A percentile compares a stretch with the other conserved stretches of the same genome.
These are phyloP conservation scores for Morpho achilles DNA, from an alignment of 2,888 invertebrate species.

Conservation along the genomic window DNA sequence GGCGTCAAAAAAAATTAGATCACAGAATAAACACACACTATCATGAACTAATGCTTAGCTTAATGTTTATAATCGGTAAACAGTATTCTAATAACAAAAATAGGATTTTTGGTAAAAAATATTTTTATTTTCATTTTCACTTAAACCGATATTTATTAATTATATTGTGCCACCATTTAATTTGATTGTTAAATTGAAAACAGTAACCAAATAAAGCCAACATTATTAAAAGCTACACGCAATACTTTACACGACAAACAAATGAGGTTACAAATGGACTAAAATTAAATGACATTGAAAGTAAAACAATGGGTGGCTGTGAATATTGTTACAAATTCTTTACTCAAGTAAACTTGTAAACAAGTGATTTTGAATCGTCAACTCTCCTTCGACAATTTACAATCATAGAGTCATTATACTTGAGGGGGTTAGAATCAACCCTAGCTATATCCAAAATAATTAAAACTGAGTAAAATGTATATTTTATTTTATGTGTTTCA, in stretches of 20 bases:
- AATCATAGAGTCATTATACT: too few species aligned
- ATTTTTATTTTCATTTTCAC: slow-evolving; percentile 55
- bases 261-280: slow-evolving; percentile 10
- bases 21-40: slow-evolving; percentile 65
- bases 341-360: too few species aligned
- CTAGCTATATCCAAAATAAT: too few species aligned
- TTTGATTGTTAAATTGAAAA: slow-evolving; percentile 22
- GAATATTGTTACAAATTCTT: too few species aligned
- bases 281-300: background rate
- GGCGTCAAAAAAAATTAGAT: slow-evolving; percentile 56
- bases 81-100: slow-evolving; percentile 69
- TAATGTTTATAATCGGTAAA: slow-evolving; percentile 52
- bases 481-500: too few species aligned
- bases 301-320: background rate
- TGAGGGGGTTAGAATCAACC: too few species aligned
- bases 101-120: slow-evolving; percentile 63
- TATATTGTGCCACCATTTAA: slow-evolving; percentile 51
- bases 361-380: too few species aligned
- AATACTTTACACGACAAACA: slow-evolving; percentile 8
- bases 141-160: slow-evolving; percentile 49
- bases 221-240: slow-evolving; percentile 8
- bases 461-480: too few species aligned
- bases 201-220: slow-evolving; percentile 14
- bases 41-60: slow-evolving; percentile 46
- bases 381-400: too few species aligned